Conservation (phyloP, 2,797 vertebrate genomes). For the Pangasius mekongensis region DNA sequence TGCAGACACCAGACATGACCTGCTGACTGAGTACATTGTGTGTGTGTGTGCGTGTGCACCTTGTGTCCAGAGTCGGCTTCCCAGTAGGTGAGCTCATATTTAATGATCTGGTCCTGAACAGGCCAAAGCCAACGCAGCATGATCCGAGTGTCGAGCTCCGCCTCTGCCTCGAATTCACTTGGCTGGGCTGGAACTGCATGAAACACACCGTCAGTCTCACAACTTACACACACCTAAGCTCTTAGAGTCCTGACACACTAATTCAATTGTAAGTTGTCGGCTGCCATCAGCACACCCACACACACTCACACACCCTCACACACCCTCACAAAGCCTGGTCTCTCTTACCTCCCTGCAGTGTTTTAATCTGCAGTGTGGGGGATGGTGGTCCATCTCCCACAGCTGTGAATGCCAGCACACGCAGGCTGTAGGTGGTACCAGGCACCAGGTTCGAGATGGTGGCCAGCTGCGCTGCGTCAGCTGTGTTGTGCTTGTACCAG, state of each 20-base stretch:
- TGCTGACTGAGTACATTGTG: background rate
- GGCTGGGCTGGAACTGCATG: slow-evolving; percentile 89
- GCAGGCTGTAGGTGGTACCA: slow-evolving; percentile 90
- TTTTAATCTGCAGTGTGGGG: slow-evolving; percentile 91
- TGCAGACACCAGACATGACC: background rate
- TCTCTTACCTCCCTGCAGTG: slow-evolving; percentile 88
- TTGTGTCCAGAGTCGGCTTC: slow-evolving; percentile 81
- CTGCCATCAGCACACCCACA: background rate
- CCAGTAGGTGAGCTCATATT: slow-evolving; percentile 92
- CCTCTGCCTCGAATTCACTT: slow-evolving; percentile 88
- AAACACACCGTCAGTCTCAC: slow-evolving; percentile 11
- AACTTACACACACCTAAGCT: slow-evolving; percentile 5
- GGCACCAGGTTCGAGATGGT: slow-evolving; percentile 87
- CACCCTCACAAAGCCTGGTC: background rate
- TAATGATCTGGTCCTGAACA: slow-evolving; percentile 85
- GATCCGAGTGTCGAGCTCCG: slow-evolving; percentile 90
- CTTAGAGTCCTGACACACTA: background rate
- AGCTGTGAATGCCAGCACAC: slow-evolving; percentile 90
- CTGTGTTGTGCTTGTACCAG: slow-evolving; percentile 93
- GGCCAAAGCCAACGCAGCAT: slow-evolving; percentile 91
- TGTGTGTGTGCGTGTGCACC: slow-evolving; percentile 68
- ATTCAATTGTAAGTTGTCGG: too few species aligned
- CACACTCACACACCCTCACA: background rate
- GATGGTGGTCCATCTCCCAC: slow-evolving; percentile 93
- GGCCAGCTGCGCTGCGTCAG: slow-evolving; percentile 81